Conservation (phyloP, 2,888 invertebrate species). For the Epirrhoe alternata region DNA sequence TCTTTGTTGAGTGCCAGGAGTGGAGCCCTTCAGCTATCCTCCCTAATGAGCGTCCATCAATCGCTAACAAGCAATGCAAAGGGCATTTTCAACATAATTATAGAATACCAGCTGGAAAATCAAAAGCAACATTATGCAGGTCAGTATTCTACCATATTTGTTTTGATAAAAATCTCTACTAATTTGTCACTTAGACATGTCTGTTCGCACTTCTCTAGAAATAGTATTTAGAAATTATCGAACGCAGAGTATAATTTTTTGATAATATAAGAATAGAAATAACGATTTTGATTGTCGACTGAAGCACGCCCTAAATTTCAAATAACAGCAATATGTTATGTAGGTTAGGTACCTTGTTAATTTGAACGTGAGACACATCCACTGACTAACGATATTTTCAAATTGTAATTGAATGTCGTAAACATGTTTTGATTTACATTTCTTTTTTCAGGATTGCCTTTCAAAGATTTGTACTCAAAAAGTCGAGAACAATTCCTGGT, state of each 20-base stretch:
- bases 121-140: conserved; percentile 91
- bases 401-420: not conserved
- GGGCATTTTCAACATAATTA: conserved; percentile 92
- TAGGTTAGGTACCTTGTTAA: too few relatives aligned
- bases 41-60: conserved; percentile 94
- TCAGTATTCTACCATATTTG: conserved; percentile 55
- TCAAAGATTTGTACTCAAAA: conserved; percentile 93
- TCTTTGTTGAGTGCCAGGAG: conserved; percentile 92
- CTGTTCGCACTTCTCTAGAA: too few relatives aligned
- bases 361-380: too few relatives aligned
- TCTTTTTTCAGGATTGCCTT: conserved; percentile 89
- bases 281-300: too few relatives aligned
- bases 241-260: too few relatives aligned
- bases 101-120: conserved; percentile 92
- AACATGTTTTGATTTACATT: not conserved
- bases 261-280: too few relatives aligned
- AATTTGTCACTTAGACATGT: too few relatives aligned
- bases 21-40: conserved; percentile 91
- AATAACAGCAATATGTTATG: too few relatives aligned
- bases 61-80: conserved; percentile 96
- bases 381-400: too few relatives aligned
- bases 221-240: too few relatives aligned
- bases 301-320: too few relatives aligned
- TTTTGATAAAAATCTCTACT: too few relatives aligned
- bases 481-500: conserved; percentile 96